Base-by-base conservation (phyloP, 2,797 vertebrate species). In the Pseudomugil tenellus region DNA sequence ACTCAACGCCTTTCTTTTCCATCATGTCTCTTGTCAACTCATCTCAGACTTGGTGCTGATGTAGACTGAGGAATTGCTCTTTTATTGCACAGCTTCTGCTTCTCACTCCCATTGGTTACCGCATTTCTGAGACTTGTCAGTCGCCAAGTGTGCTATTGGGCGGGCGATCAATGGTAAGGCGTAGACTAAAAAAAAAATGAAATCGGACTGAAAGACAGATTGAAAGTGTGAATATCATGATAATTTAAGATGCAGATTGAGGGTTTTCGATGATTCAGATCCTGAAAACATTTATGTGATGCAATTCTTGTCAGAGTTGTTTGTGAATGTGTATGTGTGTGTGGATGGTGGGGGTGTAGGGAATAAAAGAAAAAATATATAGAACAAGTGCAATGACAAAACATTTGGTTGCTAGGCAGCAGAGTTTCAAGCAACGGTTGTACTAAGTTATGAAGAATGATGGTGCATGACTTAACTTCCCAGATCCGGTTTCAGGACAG, bases 361-460 rank as follows among this genome's bases (percentile, higher is more conserved):
- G 35, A 12, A 3, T 68, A 77, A 78, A 84, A 81, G 77, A 8
- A 43, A 25, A 52, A 34, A 53, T 53, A 70, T 87, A 90, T 90
- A 92, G 78, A 79, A 87, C 54, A 89, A 85, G 81, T 35, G 17
- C 67, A 46, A 79, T 58, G 10, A 69, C 88, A 92, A 92, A 94
- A 94, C 92, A 94, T 93, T 94, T 90, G 89, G 92, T 94, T 85
- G 74, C 93, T 35, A 5, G 65, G 93, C 83, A 91, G 93, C 91
- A 76, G 82, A 56, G 54, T 76, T 83, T 84, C 59, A 80, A 87
- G 87, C 80, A 69, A 83, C 34, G 57, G 64, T 88, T 84, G 80
- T 76, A 74, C 34, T 75, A 67, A 86, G 81, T 89, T 91, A 84
- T 87, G 80, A 87, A 84, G 87, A 84, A 87, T 77, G 65, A 85